Evolutionary conservation across 2,888 invertebrate genomes (phyloP).

Genomic region (Cheilosia soror): DNA sequence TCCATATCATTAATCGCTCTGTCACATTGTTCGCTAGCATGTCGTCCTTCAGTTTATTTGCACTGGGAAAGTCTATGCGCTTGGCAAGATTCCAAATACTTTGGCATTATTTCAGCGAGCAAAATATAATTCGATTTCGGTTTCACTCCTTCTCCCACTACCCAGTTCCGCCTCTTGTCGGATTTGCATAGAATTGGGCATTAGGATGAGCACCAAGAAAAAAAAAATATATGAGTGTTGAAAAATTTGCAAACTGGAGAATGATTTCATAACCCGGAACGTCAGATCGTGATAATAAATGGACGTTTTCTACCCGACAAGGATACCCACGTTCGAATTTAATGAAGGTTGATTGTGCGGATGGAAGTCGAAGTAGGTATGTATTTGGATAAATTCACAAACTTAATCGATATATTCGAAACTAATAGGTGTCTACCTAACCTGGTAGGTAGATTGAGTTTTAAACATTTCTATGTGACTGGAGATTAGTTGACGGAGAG

Average conservation of each 20-base stretch:
- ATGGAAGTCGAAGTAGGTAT: too few species aligned
- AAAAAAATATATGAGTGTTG: slow-evolving; percentile 4
- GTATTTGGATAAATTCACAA: slow-evolving; percentile 15
- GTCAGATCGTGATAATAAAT: slow-evolving; percentile 60
- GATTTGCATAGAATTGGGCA: slow-evolving; percentile 53
- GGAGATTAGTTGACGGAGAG: background rate
- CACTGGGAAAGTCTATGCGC: slow-evolving; percentile 37
- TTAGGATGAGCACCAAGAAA: slow-evolving; percentile 9
- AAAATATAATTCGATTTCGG: slow-evolving; percentile 66
- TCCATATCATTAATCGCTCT: slow-evolving; percentile 68
- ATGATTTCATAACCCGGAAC: slow-evolving; percentile 51
- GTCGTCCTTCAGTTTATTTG: slow-evolving; percentile 48
- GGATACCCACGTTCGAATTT: slow-evolving; percentile 33
- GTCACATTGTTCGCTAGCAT: slow-evolving; percentile 63
- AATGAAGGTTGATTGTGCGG: slow-evolving; percentile 51
- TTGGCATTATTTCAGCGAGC: slow-evolving; percentile 67
- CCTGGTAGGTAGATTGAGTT: background rate
- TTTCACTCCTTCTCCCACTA: slow-evolving; percentile 18
- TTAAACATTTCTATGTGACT: background rate
- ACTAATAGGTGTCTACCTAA: background rate
- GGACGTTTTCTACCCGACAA: slow-evolving; percentile 38
- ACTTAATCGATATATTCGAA: background rate
- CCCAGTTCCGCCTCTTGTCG: slow-evolving; percentile 14
- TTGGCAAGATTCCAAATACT: slow-evolving; percentile 66
- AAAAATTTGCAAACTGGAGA: slow-evolving; percentile 44